Base-by-base conservation (phyloP, 2,113 vertebrate species). In the Nibea coibor region DNA sequence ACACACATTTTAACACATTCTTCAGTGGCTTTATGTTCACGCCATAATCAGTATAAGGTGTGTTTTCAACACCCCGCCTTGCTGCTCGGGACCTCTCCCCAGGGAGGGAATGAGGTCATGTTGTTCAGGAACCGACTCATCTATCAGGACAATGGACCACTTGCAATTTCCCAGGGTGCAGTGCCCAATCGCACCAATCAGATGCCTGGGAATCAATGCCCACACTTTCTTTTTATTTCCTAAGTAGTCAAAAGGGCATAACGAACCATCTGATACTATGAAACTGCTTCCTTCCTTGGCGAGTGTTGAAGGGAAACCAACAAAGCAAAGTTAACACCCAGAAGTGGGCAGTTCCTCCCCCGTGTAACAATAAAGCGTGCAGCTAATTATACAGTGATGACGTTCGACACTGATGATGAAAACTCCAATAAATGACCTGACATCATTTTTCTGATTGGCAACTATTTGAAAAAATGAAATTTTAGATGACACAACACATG, bases 111-210 rank as follows among this genome's bases (percentile, higher is more conserved):
- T 93, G 88, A 94, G 89, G 91, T 94, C 91, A 94, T 91, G 57
- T 57, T 84, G 63, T 84, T 89, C 94, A 91, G 94, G 93, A 94
- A 92, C 86, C 56, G 47, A 92, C 84, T 93, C 91, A 91, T 87
- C 57, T 51, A 64, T 88, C 22, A 43, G 85, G 86, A 95, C 93
- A 93, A 94, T 93, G 87, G 87, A 69, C 43, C 51, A 14, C 56
- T 76, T 20, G 14, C 19, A 64, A 68, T 73, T 78, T 89, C 83
- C 88, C 85, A 89, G 88, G 56, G 77, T 79, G 79, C 83, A 87
- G 54, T 69, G 77, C 80, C 70, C 63, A 66, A 72, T 47, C 12
- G 12, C 54, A 70, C 83, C 88, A 91, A 89, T 90, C 87, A 77
- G 42, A 82, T 71, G 56, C 62, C 85, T 91, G 88, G 80, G 85